These are phyloP conservation scores for Mayetiola destructor DNA, from an alignment of 2,888 invertebrate genomes.

Conservation along the genomic window DNA sequence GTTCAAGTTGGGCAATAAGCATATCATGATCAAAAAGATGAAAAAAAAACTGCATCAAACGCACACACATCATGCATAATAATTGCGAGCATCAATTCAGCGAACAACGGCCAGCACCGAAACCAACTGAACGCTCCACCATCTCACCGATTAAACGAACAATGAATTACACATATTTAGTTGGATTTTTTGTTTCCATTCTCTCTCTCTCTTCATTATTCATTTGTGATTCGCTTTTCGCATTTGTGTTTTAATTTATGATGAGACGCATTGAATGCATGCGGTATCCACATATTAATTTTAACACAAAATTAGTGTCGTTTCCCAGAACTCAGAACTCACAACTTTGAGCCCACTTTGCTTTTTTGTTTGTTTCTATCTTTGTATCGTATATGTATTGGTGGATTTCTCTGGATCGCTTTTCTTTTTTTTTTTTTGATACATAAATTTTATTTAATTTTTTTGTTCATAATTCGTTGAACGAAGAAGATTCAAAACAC, in stretches of 20 bases:
- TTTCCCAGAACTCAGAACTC: constrained; percentile 9
- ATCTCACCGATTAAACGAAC: background rate
- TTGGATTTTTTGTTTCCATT: background rate
- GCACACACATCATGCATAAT: too few relatives aligned
- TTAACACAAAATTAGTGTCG: constrained; percentile 14
- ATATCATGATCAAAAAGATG: too few relatives aligned
- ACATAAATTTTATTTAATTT: too few relatives aligned
- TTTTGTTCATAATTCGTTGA: background rate
- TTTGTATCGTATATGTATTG: background rate
- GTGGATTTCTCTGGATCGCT: background rate
- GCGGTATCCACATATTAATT: constrained; percentile 9
- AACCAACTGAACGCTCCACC: too few relatives aligned
- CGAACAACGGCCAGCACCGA: background rate
- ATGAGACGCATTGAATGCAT: constrained; percentile 14
- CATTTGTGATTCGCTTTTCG: background rate
- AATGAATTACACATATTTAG: constrained; percentile 8
- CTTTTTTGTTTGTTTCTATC: background rate
- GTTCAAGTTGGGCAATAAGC: too few relatives aligned
- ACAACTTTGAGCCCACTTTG: too few relatives aligned
- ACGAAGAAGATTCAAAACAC: too few relatives aligned
- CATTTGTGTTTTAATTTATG: constrained; percentile 11
- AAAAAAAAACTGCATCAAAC: too few relatives aligned
- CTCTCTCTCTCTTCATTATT: background rate
- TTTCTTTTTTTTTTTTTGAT: background rate
- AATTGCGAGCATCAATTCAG: too few relatives aligned